Percentiles rank a stretch among this genome's conserved stretches.
Conservation (phyloP, 2,113 vertebrate genomes). For the Astatoreochromis straeleni region DNA sequence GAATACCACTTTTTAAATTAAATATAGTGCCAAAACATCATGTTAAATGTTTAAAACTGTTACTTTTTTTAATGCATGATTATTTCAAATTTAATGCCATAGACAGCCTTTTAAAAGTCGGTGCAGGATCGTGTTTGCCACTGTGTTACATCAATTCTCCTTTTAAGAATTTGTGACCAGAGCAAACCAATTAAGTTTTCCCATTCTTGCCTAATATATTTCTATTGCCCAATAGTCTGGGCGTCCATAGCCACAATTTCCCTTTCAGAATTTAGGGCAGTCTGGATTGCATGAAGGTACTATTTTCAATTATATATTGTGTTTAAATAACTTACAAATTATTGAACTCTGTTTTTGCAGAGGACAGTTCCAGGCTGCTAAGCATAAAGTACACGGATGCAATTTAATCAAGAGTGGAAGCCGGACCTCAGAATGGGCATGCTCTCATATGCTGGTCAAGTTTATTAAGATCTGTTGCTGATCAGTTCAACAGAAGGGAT, state of each 20-base stretch:
- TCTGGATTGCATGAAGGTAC: neutral
- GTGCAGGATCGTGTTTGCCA: neutral
- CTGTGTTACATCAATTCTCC: neutral
- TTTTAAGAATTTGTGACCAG: neutral
- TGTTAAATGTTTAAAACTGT: neutral
- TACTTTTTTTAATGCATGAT: neutral
- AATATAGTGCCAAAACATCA: neutral
- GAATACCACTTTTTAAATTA: neutral
- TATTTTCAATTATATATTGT: neutral
- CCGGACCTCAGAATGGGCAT: neutral
- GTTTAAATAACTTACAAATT: neutral
- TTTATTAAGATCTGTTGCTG: neutral
- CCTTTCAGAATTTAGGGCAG: neutral
- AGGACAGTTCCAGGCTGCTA: neutral
- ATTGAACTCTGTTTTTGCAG: neutral
- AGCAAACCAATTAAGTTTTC: neutral
- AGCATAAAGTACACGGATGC: neutral
- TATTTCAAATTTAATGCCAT: neutral
- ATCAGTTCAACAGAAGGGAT: constrained; percentile 7
- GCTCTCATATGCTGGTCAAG: neutral
- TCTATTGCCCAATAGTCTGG: neutral
- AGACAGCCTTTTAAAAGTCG: neutral
- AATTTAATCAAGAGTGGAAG: neutral
- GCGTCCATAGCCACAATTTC: neutral
- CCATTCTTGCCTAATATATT: neutral